phyloP scores from a whole-genome alignment of 2,113 vertebrate species.

The Pelecanoides urinatrix region DNA sequence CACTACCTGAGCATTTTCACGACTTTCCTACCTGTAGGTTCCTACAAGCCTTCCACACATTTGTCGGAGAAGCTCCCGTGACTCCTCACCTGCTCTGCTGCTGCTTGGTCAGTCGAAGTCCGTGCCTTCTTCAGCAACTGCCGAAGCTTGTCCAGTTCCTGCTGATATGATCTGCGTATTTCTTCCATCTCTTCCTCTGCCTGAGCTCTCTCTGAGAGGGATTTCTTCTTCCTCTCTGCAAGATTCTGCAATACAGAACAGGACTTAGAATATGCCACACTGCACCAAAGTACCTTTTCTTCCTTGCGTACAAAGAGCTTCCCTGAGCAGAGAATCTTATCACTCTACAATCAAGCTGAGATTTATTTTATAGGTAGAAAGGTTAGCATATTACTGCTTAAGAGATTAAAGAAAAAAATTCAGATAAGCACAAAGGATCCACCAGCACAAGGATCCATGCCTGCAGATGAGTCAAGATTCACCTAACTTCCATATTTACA shows the following conservation, averaged over 20 bases:
- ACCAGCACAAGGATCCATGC: background rate
- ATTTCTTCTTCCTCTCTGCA: constrained; percentile 89
- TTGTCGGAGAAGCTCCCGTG: background rate
- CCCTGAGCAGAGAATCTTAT: background rate
- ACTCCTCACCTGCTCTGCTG: constrained; percentile 83
- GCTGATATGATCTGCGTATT: constrained; percentile 78
- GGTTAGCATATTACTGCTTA: background rate
- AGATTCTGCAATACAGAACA: constrained; percentile 74
- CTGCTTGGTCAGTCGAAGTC: constrained; percentile 79
- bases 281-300: background rate
- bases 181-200: constrained; percentile 90
- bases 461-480: background rate
- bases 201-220: constrained; percentile 81
- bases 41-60: background rate
- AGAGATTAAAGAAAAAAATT: background rate
- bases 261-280: background rate
- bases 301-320: background rate
- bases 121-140: constrained; percentile 84
- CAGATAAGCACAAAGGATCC: background rate
- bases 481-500: background rate
- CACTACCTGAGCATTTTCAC: background rate
- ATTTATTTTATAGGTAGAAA: background rate
- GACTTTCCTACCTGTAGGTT: background rate
- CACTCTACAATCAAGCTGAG: background rate
- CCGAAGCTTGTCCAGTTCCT: constrained; percentile 84